Evolutionary conservation across 1,140 invertebrate species (phyloP), one percentile per base, ranked within the genome.

Genomic region (Lordiphosa stackelbergi): DNA sequence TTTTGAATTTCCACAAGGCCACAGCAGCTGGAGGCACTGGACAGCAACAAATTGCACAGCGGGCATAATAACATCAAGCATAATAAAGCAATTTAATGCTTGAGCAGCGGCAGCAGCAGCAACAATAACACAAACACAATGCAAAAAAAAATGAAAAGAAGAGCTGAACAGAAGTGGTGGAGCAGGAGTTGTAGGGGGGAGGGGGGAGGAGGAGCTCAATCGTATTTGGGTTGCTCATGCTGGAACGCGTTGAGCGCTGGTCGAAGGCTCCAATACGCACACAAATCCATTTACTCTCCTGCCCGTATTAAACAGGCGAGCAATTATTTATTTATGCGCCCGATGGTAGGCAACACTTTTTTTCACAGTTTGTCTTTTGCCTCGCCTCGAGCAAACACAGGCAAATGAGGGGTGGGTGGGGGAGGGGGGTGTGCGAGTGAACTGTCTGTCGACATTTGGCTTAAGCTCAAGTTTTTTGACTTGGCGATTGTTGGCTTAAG

Each of bases 21-120:
- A 47, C 4, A 38, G 7, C 28, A 53, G 5, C 3, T 28, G 11
- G 6, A 40, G 36, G 16, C 51, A 54, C 48, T 54, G 71, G 71
- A 58, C 71, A 64, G 64, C 24, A 46, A 37, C 70, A 69, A 74
- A 74, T 69, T 74, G 72, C 70, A 66, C 65, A 61, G 60, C 65
- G 71, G 63, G 58, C 73, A 71, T 69, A 75, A 73, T 70, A 74
- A 68, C 66, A 69, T 70, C 66, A 74, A 74, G 73, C 71, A 74
- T 77, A 77, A 77, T 74, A 77, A 77, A 77, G 71, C 73, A 77
- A 77, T 77, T 77, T 77, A 74, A 74, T 77, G 73, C 71, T 74
- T 43, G 58, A 77, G 64, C 61, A 63, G 71, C 47, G 61, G 46
- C 57, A 37, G 5, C 42, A 46, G 41, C 66, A 65, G 59, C 52